A percentile compares a stretch with the other conserved stretches of the same genome.
Evolutionary conservation across 2,113 vertebrate species (phyloP).

Genomic region (Struthidea cinerea): DNA sequence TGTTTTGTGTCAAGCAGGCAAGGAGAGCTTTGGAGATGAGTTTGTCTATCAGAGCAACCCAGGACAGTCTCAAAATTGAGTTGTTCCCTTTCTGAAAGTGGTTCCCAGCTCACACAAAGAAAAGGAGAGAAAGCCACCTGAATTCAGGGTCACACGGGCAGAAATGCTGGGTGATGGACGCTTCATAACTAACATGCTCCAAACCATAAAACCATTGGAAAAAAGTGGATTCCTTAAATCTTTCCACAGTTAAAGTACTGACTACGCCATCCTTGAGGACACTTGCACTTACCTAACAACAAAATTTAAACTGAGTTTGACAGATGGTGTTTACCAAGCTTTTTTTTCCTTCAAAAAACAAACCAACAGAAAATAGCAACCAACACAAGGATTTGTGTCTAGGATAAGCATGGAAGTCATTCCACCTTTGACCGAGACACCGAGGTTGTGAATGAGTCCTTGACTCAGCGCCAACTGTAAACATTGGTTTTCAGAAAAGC

Average conservation of each 20-base stretch:
- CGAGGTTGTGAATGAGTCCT: neutral
- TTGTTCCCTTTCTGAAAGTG: neutral
- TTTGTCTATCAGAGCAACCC: neutral
- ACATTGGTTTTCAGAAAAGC: neutral
- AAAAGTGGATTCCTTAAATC: neutral
- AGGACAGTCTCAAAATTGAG: neutral
- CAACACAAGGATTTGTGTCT: neutral
- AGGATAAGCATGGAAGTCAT: neutral
- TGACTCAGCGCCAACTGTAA: neutral
- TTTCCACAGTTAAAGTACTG: neutral
- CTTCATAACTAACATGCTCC: rapidly evolving
- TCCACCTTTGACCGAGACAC: neutral
- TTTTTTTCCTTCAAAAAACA: neutral
- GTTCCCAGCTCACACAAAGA: neutral
- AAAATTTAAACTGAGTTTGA: neutral
- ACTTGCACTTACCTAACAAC: neutral
- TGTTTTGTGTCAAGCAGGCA: neutral
- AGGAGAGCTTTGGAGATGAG: neutral
- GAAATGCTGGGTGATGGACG: neutral
- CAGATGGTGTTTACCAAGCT: neutral
- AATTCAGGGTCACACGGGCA: neutral
- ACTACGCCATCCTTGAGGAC: neutral
- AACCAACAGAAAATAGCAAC: neutral
- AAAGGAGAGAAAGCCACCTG: neutral
- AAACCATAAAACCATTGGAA: neutral